A percentile compares a stretch with the other conserved stretches of the same genome.
Evolutionary conservation across 2,797 vertebrate genomes (phyloP).

Genomic region (Paguma larvata): DNA sequence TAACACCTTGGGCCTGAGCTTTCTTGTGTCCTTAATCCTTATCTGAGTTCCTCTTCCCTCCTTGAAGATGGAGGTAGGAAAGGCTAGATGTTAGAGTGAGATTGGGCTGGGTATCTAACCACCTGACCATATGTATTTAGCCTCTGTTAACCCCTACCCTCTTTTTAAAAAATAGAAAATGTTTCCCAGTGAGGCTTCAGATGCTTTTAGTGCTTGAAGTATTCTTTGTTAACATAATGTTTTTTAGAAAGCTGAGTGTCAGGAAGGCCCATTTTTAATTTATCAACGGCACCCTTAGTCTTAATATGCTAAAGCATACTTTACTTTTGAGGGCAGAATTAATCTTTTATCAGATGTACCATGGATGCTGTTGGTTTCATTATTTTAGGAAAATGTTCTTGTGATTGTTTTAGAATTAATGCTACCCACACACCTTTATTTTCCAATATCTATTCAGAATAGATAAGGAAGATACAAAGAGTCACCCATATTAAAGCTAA

Average conservation of each 20-base stretch:
- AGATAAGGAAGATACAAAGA: slow-evolving; percentile 53
- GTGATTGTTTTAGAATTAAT: slow-evolving; percentile 73
- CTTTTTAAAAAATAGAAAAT: slow-evolving; percentile 20
- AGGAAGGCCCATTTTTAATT: slow-evolving; percentile 76
- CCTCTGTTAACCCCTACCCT: neutral
- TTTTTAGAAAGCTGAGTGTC: slow-evolving; percentile 65
- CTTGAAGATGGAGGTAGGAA: neutral
- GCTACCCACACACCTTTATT: slow-evolving; percentile 31
- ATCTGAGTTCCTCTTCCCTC: neutral
- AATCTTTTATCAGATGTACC: slow-evolving; percentile 79
- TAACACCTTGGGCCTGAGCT: neutral
- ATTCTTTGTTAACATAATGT: slow-evolving; percentile 63
- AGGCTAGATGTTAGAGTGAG: slow-evolving; percentile 14
- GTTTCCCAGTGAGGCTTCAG: slow-evolving; percentile 43
- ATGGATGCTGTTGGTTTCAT: slow-evolving; percentile 66
- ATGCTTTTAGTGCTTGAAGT: slow-evolving; percentile 1
- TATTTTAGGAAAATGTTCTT: slow-evolving; percentile 75
- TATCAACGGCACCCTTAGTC: slow-evolving; percentile 63
- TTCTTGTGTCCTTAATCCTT: slow-evolving; percentile 9
- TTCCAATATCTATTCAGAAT: slow-evolving; percentile 65
- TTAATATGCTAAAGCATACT: slow-evolving; percentile 72
- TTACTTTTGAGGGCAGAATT: slow-evolving; percentile 77
- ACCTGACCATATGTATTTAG: neutral
- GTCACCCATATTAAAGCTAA: slow-evolving; percentile 38
- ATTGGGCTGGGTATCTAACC: neutral